Evolutionary conservation across 2,888 invertebrate species (phyloP), one percentile per base, ranked within the genome.

Genomic region (Drosophila nr. medialis): DNA sequence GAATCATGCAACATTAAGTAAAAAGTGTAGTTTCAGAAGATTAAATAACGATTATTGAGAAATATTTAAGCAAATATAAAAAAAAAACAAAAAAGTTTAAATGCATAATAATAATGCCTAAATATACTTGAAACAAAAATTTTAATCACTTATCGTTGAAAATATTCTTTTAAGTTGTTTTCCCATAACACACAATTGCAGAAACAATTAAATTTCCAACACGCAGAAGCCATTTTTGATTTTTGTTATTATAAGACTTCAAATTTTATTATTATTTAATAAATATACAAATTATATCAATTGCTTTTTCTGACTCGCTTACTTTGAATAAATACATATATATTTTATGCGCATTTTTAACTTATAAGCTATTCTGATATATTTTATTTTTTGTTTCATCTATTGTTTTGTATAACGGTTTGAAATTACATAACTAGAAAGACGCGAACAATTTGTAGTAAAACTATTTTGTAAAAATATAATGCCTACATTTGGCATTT

Each of bases 331-430:
- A 76, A 83, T 61, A 72, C 65, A 77, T 66, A 63, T 58, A 51
- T 67, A 66, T 51, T 77, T 68, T 64, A 63, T 77, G 77, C 73
- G 78, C 83, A 86, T 86, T 79, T 81, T 80, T 63, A 42, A 34
- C 40, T 32, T 7, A 10, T 61, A 72, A 68, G 60, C 48, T 50
- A 61, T n/a, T 42, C 38, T 64, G 34, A 18, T 18, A 38, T 32
- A 32, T 32, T 51, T 64, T 62, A 27, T 27, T 66, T 38, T 55
- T n/a, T 32, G 3, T n/a, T 51, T 21, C 18, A 24, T 40, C 21
- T 49, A 13, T 56, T 56, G n/a, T 34, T 61, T 65, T 55, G 63
- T 73, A 76, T 79, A 63, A 73, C 66, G 71, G 49, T 77, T 82
- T 56, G 59, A n/a, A 32, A 64, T 40, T 21, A 36, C 38, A 50